These are phyloP conservation scores for Hippocampus kuda DNA, from an alignment of 2,797 vertebrate genomes.

Conservation along the genomic window DNA sequence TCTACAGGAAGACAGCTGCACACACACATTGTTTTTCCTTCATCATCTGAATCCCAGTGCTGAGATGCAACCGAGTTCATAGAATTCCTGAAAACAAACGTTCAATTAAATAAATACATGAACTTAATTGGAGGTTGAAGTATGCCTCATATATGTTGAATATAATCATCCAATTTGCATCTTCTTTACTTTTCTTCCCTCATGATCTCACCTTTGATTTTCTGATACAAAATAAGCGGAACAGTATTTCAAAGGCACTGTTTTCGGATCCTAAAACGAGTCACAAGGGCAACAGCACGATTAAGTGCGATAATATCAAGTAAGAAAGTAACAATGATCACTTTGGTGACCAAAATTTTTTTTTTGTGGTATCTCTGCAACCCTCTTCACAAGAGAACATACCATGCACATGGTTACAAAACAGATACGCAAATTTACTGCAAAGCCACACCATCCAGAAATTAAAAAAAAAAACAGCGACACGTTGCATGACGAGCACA, in stretches of 20 bases:
- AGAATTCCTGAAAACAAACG: not conserved
- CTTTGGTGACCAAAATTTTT: not conserved
- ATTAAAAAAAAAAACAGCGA: constrained; percentile 10
- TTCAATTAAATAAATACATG: not conserved
- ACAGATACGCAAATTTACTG: constrained; percentile 14
- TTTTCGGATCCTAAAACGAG: not conserved
- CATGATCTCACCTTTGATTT: not conserved
- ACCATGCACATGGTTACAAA: constrained; percentile 7
- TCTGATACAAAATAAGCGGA: not conserved
- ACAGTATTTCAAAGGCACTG: not conserved
- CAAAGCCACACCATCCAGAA: constrained; percentile 17
- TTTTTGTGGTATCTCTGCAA: not conserved
- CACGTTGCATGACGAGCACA: constrained; percentile 3
- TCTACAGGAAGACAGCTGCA: not conserved
- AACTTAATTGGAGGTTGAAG: not conserved
- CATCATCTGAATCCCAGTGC: not conserved
- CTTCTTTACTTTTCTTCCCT: not conserved
- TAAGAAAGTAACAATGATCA: not conserved
- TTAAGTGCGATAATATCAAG: not conserved
- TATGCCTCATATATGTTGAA: too few species aligned
- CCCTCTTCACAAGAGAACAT: not conserved
- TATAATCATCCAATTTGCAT: not conserved
- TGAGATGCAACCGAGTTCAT: not conserved
- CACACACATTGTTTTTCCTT: not conserved
- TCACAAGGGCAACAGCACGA: not conserved